Percentiles rank a stretch among this genome's conserved stretches.
Evolutionary conservation across 2,113 vertebrate genomes (phyloP).

Genomic region (Nettapus auritus): DNA sequence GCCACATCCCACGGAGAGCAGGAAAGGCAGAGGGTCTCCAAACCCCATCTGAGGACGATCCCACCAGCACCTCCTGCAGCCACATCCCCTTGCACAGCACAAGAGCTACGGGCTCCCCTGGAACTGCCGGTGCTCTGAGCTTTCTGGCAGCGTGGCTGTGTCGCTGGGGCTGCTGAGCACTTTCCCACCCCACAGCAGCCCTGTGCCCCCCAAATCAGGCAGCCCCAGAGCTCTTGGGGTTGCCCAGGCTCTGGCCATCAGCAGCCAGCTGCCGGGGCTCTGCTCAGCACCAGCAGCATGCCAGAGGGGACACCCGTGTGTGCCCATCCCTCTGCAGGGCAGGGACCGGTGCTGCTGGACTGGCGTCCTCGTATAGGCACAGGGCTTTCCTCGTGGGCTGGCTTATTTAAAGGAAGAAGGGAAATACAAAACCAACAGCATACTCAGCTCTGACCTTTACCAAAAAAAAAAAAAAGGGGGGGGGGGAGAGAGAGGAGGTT

Average conservation of each 20-base stretch:
- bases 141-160: background rate
- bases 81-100: background rate
- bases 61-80: background rate
- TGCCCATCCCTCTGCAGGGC: background rate
- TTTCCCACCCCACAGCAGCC: background rate
- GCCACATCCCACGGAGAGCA: fast-evolving
- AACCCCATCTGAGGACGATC: background rate
- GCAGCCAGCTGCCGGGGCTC: background rate
- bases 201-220: background rate
- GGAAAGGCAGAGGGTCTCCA: background rate
- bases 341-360: background rate
- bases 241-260: background rate
- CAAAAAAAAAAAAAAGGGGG: background rate
- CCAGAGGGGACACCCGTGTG: background rate
- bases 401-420: background rate
- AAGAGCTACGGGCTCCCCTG: background rate
- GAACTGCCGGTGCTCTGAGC: fast-evolving
- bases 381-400: background rate
- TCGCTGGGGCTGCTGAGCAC: fast-evolving
- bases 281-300: fast-evolving
- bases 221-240: background rate
- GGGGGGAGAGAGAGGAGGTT: background rate
- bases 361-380: background rate
- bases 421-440: conserved; percentile 29
- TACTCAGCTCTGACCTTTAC: conserved; percentile 69